Conservation (phyloP, 2,797 vertebrate genomes). For the Scleropages formosus region DNA sequence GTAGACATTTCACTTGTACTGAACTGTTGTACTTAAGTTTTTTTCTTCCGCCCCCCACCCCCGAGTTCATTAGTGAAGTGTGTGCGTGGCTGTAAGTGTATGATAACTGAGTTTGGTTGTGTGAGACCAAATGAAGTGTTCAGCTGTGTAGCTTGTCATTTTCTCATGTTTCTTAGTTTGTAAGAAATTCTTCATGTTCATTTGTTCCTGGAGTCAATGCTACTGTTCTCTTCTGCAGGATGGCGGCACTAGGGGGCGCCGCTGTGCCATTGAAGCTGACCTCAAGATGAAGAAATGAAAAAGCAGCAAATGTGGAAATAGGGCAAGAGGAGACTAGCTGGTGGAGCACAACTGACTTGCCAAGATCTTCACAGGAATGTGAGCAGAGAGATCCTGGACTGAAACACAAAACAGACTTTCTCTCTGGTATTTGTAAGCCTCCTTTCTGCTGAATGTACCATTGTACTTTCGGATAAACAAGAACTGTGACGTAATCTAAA, state of each 20-base stretch:
- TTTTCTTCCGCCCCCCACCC: background rate
- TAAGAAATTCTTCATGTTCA: background rate
- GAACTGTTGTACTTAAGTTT: too few relatives aligned
- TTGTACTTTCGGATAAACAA: slow-evolving; percentile 11
- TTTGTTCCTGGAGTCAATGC: background rate
- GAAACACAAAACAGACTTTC: background rate
- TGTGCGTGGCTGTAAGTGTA: too few relatives aligned
- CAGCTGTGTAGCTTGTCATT: too few relatives aligned
- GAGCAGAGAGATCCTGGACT: background rate
- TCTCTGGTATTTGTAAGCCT: background rate
- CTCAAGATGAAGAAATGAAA: slow-evolving; percentile 99
- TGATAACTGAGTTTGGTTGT: too few relatives aligned
- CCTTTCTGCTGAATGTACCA: slow-evolving; percentile 19
- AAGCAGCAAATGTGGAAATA: background rate
- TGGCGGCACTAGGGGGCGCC: slow-evolving; percentile 94
- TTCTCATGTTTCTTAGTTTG: too few relatives aligned
- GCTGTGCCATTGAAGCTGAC: slow-evolving; percentile 97
- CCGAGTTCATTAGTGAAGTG: too few relatives aligned
- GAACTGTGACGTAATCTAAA: slow-evolving; percentile 16
- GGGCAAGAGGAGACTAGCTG: background rate
- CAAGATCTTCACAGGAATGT: background rate
- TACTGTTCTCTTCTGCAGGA: slow-evolving; percentile 70
- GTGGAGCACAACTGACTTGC: slow-evolving; percentile 19
- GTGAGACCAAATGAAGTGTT: too few relatives aligned
- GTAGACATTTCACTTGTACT: too few relatives aligned